These are phyloP conservation scores for Sitta europaea DNA, from an alignment of 2,113 vertebrate genomes.

Conservation along the genomic window DNA sequence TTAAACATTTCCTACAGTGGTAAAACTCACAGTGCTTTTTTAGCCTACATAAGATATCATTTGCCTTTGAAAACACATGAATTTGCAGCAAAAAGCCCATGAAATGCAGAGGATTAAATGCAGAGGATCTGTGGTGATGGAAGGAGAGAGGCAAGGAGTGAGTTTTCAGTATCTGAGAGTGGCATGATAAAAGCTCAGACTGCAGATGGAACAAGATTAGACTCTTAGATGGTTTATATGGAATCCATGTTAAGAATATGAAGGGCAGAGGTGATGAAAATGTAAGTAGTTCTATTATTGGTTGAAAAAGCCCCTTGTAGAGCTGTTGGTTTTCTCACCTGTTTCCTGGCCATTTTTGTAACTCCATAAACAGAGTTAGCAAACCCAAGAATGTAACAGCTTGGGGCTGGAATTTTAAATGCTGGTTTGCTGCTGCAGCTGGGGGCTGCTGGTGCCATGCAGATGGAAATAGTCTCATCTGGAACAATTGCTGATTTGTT, in stretches of 20 bases:
- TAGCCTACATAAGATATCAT: background rate
- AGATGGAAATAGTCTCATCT: background rate
- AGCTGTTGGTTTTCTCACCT: background rate
- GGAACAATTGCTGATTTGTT: background rate
- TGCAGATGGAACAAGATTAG: background rate
- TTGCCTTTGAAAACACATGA: background rate
- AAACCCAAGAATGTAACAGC: background rate
- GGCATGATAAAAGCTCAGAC: background rate
- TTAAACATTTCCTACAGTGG: background rate
- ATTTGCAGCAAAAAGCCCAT: background rate
- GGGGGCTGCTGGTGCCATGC: background rate
- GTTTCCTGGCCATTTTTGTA: background rate
- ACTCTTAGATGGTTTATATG: background rate
- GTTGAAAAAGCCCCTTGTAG: background rate
- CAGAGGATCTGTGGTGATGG: background rate
- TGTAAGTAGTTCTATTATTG: background rate
- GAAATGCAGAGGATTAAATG: background rate
- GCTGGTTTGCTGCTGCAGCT: background rate
- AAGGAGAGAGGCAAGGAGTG: background rate
- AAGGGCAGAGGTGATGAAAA: background rate
- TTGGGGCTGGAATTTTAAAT: background rate
- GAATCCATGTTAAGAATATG: background rate
- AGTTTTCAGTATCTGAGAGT: background rate
- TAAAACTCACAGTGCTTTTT: background rate
- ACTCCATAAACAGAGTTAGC: background rate